phyloP scores from a whole-genome alignment of 2,888 invertebrate genomes.

The Drosophila stalkeri region DNA sequence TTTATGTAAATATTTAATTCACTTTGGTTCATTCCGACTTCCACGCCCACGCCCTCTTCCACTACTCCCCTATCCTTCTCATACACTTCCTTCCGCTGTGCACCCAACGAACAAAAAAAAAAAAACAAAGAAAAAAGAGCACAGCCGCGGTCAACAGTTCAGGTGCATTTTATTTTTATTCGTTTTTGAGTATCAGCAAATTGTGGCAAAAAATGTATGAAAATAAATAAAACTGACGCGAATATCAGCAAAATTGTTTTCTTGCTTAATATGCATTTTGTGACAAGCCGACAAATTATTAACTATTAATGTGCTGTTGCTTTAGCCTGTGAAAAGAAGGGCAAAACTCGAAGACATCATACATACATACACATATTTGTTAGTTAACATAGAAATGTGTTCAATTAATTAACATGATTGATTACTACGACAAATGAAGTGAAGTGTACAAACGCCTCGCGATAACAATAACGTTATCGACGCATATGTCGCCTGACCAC shows the following conservation, averaged over 20 bases:
- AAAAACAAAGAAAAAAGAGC: slow-evolving; percentile 4
- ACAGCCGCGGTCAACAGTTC: slow-evolving; percentile 38
- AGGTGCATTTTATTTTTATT: background rate
- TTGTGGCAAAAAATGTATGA: slow-evolving; percentile 2
- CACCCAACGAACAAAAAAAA: slow-evolving; percentile 5
- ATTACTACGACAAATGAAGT: slow-evolving; percentile 11
- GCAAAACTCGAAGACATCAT: background rate
- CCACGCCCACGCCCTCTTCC: background rate
- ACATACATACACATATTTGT: background rate
- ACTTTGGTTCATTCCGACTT: slow-evolving; percentile 23
- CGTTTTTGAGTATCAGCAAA: slow-evolving; percentile 6
- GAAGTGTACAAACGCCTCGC: background rate
- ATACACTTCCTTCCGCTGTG: slow-evolving; percentile 31
- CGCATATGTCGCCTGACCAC: slow-evolving; percentile 34
- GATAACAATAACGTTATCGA: slow-evolving; percentile 20
- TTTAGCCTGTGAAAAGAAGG: background rate
- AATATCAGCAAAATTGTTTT: slow-evolving; percentile 54
- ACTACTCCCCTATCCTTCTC: background rate
- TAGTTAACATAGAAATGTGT: background rate
- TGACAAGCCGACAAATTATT: slow-evolving; percentile 13
- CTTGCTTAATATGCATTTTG: slow-evolving; percentile 55
- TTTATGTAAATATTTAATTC: slow-evolving; percentile 72
- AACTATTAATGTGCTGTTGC: background rate
- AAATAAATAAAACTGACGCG: slow-evolving; percentile 30
- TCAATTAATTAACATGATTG: slow-evolving; percentile 24